These are phyloP conservation scores for Oscheius myriophilus DNA, from an alignment of 2,888 invertebrate species.

Conservation along the genomic window DNA sequence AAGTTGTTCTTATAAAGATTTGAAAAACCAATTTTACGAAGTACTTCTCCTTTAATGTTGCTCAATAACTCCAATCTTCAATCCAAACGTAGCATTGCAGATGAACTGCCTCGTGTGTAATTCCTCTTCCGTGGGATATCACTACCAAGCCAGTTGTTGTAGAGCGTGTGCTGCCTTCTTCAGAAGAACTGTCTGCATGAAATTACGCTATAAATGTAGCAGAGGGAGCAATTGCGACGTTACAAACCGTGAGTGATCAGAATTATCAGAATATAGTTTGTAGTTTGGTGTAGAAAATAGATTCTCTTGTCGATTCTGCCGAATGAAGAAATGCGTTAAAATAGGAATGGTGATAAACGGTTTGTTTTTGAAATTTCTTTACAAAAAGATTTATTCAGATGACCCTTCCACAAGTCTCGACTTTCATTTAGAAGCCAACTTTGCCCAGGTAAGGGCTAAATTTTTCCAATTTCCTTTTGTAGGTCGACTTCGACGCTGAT, in stretches of 20 bases:
- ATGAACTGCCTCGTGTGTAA: constrained; percentile 14
- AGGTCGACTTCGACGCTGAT: background rate
- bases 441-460: too few species aligned
- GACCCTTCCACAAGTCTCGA: background rate
- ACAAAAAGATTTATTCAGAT: background rate
- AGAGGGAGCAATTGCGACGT: background rate
- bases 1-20: too few species aligned
- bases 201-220: constrained; percentile 13
- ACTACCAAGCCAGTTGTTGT: constrained; percentile 12
- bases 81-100: too few species aligned
- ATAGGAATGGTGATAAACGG: constrained; percentile 15
- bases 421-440: too few species aligned
- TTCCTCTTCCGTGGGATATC: constrained; percentile 4
- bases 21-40: too few species aligned
- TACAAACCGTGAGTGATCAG: background rate
- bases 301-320: constrained; percentile 16
- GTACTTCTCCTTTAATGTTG: too few species aligned
- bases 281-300: constrained; percentile 18
- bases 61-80: too few species aligned
- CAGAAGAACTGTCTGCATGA: constrained; percentile 3
- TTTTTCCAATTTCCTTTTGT: too few species aligned
- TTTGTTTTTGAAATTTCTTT: background rate
- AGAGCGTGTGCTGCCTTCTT: constrained; percentile 21
- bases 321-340: constrained; percentile 22
- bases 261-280: background rate